Evolutionary conservation across 2,113 vertebrate genomes (phyloP).

Genomic region (Crypturellus undulatus): DNA sequence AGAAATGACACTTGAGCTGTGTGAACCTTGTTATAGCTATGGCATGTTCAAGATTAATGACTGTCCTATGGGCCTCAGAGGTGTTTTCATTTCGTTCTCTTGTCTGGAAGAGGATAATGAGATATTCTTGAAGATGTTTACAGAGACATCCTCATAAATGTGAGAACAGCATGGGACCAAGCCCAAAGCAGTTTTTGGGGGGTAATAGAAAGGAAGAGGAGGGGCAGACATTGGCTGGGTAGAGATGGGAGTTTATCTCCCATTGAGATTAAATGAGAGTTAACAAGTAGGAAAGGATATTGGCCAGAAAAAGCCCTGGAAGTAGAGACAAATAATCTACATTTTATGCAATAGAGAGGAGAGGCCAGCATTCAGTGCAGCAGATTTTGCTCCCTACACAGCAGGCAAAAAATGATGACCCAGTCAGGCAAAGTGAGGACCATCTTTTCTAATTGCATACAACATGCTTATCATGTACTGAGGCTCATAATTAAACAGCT

Average conservation of each 20-base stretch:
- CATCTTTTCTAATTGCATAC: neutral
- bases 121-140: neutral
- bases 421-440: neutral
- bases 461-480: neutral
- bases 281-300: neutral
- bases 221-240: neutral
- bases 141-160: neutral
- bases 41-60: neutral
- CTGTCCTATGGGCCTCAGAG: neutral
- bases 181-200: neutral
- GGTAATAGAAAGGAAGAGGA: neutral
- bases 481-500: neutral
- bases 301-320: neutral
- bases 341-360: neutral
- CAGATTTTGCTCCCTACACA: neutral
- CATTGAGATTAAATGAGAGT: neutral
- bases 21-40: neutral
- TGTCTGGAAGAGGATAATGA: neutral
- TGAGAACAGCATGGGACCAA: neutral
- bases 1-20: neutral
- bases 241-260: neutral
- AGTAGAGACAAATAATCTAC: neutral
- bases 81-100: neutral
- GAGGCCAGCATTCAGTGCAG: neutral
- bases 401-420: neutral